Evolutionary conservation across 1,140 invertebrate genomes (phyloP), one percentile per base, ranked within the genome.

Genomic region (Drosophila pandora): DNA sequence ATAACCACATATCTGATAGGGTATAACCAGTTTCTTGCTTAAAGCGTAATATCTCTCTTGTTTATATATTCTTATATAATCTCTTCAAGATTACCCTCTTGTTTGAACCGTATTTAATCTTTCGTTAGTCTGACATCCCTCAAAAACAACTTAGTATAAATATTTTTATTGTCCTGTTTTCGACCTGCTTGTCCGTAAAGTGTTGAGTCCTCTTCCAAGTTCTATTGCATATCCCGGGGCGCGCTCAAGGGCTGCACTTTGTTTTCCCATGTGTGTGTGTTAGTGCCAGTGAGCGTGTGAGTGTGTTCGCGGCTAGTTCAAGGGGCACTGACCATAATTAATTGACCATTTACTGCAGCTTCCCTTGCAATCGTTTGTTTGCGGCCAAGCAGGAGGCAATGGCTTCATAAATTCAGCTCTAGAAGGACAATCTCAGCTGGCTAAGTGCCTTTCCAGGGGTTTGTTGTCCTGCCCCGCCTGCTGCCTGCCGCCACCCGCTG

Each of bases 291-390:
- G 10, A 30, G 48, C 41, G 50, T 75, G 70, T 50, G 48, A 34
- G 50, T 75, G 70, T 50, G 47, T 48, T 48, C 25, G 32, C 39
- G 63, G 45, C 23, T 58, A 45, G 71, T 65, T 75, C 63, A 79
- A 72, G 69, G 82, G 75, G 62, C 83, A 88, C 32, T 76, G 82
- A 87, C 79, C 83, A 88, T 88, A 79, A 87, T 82, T 88, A 87
- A 82, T 87, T 79, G 82, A 32, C 83, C 78, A 88, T 88, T 88
- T 75, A 58, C 28, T 88, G 82, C 82, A 87, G 83, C 78, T 63
- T 62, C 61, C 61, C 58, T 39, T 87, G 78, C 78, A 87, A 75
- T 57, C 55, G 43, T 12, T 47, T 80, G 76, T 70, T 81, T 67
- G 81, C 69, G 74, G 82, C 57, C 71, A 78, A 87, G 61, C 64